These are phyloP conservation scores for Planococcus citri DNA, from an alignment of 1,140 invertebrate species.

Conservation along the genomic window DNA sequence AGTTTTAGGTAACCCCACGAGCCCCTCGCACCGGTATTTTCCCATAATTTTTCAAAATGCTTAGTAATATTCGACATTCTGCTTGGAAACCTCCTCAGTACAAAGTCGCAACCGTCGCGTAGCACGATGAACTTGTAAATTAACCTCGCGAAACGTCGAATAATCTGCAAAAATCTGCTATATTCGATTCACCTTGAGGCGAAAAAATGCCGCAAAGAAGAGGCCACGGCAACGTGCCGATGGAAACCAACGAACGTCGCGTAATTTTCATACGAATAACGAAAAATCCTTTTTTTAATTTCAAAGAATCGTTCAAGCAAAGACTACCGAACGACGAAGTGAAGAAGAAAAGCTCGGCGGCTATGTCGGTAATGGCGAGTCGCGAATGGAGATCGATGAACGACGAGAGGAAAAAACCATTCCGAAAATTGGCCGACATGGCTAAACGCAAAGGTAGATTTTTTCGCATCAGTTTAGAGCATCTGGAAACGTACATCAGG, in stretches of 20 bases:
- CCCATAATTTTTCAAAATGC: no score
- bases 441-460: background rate
- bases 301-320: background rate
- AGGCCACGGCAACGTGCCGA: background rate
- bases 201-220: background rate
- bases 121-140: no score
- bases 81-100: no score
- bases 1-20: no score
- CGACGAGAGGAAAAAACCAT: background rate
- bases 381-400: background rate
- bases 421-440: background rate
- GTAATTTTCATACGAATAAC: background rate
- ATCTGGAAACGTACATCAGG: background rate
- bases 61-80: no score
- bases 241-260: background rate
- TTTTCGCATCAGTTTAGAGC: background rate
- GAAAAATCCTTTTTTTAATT: conserved; percentile 10
- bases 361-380: background rate
- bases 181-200: no score
- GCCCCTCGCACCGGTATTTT: no score
- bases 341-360: background rate
- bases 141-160: no score
- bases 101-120: no score
- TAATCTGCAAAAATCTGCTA: no score
- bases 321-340: background rate